Evolutionary conservation across 2,797 vertebrate genomes (phyloP).

Genomic region (Ispidina picta): DNA sequence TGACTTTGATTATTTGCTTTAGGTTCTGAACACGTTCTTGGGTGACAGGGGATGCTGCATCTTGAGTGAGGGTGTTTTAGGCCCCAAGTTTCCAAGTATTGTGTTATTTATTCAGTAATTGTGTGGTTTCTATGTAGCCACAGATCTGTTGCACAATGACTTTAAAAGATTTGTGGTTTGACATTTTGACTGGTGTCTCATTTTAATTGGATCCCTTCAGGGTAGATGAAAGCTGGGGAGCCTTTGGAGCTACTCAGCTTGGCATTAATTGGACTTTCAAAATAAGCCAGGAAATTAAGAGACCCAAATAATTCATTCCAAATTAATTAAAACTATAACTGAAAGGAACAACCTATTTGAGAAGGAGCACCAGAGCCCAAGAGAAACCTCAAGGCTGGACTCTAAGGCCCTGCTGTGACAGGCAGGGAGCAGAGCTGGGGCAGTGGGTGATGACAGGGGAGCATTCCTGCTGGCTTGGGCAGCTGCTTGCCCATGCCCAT

Average conservation of each 20-base stretch:
- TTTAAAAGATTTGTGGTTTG: neutral
- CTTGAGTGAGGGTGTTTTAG: neutral
- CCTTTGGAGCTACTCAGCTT: neutral
- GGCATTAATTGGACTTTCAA: neutral
- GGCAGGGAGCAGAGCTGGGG: neutral
- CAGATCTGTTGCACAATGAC: neutral
- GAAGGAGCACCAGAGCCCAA: neutral
- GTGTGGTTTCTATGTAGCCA: neutral
- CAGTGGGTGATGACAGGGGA: neutral
- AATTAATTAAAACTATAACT: slow-evolving; percentile 1
- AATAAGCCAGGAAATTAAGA: neutral
- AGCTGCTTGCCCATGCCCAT: neutral
- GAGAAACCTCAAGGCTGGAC: neutral
- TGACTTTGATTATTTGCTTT: neutral
- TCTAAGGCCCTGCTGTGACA: neutral
- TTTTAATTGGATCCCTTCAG: slow-evolving; percentile 5
- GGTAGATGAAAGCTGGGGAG: neutral
- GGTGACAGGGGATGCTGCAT: neutral
- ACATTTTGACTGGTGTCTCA: slow-evolving; percentile 12
- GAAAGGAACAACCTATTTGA: neutral
- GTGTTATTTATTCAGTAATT: neutral
- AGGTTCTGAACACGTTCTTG: neutral
- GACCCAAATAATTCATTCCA: neutral
- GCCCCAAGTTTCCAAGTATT: neutral
- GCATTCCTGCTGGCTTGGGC: neutral